Conservation (phyloP, 2,797 vertebrate species). For the Telmatherina bonti region DNA sequence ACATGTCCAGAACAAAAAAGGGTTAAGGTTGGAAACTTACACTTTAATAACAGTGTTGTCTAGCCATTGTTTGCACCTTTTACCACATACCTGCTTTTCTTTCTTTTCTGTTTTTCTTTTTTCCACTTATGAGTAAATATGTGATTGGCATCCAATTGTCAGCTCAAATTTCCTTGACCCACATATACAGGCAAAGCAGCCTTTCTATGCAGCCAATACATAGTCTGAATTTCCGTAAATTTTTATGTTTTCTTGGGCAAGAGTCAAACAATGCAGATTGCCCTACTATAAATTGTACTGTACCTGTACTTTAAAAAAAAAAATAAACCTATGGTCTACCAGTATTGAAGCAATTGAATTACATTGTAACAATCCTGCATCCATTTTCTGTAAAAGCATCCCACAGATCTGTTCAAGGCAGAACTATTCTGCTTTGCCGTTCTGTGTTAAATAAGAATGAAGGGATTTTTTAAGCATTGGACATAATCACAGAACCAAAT, state of each 20-base stretch:
- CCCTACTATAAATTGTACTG: neutral
- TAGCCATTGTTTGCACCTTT: neutral
- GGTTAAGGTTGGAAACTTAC: too few species aligned
- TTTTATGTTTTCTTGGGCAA: neutral
- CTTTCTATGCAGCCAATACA: neutral
- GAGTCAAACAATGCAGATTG: neutral
- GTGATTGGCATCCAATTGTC: neutral
- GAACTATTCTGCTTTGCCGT: too few species aligned
- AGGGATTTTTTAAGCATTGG: neutral
- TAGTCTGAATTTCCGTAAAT: neutral
- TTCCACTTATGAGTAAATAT: neutral
- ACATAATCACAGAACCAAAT: neutral
- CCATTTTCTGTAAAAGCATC: too few species aligned
- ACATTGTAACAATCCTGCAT: neutral
- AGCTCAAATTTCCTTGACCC: neutral
- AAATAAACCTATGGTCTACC: too few species aligned
- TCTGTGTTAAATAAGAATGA: neutral
- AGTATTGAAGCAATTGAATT: neutral
- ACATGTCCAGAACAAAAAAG: too few species aligned
- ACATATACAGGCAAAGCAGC: neutral
- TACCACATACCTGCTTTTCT: neutral
- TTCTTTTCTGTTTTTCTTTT: neutral
- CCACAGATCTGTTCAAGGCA: neutral
- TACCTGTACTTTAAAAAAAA: too few species aligned
- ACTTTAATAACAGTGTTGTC: neutral